Evolutionary conservation across 2,797 vertebrate species (phyloP), one percentile per base, ranked within the genome.

Genomic region (Botia kubotai): DNA sequence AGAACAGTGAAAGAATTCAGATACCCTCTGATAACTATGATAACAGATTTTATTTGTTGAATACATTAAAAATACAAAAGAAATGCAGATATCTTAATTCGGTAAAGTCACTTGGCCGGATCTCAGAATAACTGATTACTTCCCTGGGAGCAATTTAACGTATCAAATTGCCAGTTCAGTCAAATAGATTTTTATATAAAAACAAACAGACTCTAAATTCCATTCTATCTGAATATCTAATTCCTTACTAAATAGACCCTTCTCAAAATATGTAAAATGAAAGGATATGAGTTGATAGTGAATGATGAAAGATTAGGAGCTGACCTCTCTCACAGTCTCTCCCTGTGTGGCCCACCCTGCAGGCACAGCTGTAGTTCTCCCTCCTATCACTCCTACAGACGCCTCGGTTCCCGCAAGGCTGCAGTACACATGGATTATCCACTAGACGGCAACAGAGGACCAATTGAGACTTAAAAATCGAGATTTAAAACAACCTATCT

Each of bases 311-410:
- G 50, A 66, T 77, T 21, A 65, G 67, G 57, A 72, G 77, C 60
- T 69, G 80, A 99, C 98, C 97, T 97, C 94, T 97, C 90, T 96
- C 95, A 78, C 98, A 99, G 93, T 95, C 95, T 88, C 95, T 95
- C 89, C 98, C 98, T 0, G 97, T 98, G 92, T 96, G 96, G 88
- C 97, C 97, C 76, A 95, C 94, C 91, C 95, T 96, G 90, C 98
- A 99, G 86, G 95, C 93, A 72, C 98, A 99, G 92, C 94, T 97
- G 89, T 98, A 96, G 87, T 96, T 96, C 83, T 96, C 95, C 83
- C 90, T 93, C 79, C 89, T 89, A 33, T 97, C 96, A 86, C 92
- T 92, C 83, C 94, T 92, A 91, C 98, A 99, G 86, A 94, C 93
- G 58, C 98, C 98, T 2, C 95, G 95, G 89, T 93, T 96, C 86